Percentiles rank a stretch among this genome's conserved stretches.
These are phyloP conservation scores for Arenaria interpres DNA, from an alignment of 2,113 vertebrate species.

Conservation along the genomic window DNA sequence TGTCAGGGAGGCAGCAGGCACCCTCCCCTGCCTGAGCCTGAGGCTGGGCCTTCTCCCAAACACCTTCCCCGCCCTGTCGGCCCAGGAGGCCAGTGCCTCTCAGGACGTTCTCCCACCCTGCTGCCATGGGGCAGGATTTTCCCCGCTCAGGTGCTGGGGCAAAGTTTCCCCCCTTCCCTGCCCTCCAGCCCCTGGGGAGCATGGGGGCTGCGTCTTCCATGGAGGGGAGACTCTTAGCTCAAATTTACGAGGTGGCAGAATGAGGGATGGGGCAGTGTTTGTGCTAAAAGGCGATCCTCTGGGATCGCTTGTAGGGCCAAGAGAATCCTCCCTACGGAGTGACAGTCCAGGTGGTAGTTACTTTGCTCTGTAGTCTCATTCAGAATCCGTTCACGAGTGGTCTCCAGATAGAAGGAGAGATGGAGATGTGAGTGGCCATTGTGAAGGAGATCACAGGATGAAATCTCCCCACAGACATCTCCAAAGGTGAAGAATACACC, in stretches of 20 bases:
- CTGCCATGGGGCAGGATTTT: not conserved
- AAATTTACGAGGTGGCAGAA: not conserved
- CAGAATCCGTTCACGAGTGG: not conserved
- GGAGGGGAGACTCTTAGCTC: not conserved
- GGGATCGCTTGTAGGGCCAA: not conserved
- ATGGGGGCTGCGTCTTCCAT: fast-evolving
- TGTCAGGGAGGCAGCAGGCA: not conserved
- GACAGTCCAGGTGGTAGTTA: fast-evolving
- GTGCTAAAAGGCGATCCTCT: not conserved
- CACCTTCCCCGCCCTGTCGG: no score
- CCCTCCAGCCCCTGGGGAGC: no score
- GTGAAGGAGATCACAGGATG: not conserved
- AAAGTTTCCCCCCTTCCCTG: not conserved
- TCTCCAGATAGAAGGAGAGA: not conserved
- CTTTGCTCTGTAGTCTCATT: not conserved
- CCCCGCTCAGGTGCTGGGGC: fast-evolving
- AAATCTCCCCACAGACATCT: not conserved
- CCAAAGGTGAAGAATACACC: not conserved
- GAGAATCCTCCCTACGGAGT: not conserved
- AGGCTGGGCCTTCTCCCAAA: not conserved
- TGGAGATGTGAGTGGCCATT: not conserved
- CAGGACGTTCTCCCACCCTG: not conserved
- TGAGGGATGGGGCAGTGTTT: not conserved
- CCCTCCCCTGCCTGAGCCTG: no score
- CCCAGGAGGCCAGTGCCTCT: no score